Conservation (phyloP, 35 echinoderm and acorn worm genomes). For the Diadema setosum region DNA sequence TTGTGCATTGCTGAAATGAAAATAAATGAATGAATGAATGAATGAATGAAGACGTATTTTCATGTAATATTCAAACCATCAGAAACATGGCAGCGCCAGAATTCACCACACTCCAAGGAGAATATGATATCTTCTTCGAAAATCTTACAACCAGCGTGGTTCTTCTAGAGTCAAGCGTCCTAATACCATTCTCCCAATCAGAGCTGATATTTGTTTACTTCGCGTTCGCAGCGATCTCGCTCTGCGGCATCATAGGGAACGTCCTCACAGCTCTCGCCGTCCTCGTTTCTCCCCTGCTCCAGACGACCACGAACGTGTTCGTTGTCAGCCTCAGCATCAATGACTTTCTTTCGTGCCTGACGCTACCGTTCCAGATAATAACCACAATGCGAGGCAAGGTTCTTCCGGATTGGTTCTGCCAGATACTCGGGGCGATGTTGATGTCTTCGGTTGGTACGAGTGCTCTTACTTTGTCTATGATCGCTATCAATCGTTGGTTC, state of each 20-base stretch:
- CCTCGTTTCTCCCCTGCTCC: constrained; percentile 6
- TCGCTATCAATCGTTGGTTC: constrained; percentile 43
- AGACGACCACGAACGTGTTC: constrained; percentile 47
- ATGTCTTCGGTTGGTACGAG: constrained; percentile 32
- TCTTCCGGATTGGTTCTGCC: constrained; percentile 35
- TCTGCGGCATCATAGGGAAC: constrained; percentile 32
- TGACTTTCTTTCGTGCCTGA: constrained; percentile 13
- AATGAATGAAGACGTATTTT: no score
- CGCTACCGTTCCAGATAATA: constrained; percentile 13
- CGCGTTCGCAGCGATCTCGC: constrained; percentile 6
- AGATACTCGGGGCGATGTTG: constrained; percentile 26
- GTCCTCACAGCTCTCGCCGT: constrained; percentile 1
- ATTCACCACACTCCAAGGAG: no score
- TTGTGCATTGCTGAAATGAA: no score
- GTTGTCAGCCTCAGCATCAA: constrained; percentile 20
- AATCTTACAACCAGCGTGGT: no score
- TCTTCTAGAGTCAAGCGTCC: no score
- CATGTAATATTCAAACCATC: no score
- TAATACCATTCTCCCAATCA: no score
- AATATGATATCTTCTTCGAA: no score
- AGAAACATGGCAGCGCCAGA: no score
- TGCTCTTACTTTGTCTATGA: constrained; percentile 5
- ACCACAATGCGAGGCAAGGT: neutral
- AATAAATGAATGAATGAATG: no score
- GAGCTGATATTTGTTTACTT: no score